Evolutionary conservation across 2,888 invertebrate species (phyloP), one percentile per base, ranked within the genome.

Genomic region (Drosophila cracens): DNA sequence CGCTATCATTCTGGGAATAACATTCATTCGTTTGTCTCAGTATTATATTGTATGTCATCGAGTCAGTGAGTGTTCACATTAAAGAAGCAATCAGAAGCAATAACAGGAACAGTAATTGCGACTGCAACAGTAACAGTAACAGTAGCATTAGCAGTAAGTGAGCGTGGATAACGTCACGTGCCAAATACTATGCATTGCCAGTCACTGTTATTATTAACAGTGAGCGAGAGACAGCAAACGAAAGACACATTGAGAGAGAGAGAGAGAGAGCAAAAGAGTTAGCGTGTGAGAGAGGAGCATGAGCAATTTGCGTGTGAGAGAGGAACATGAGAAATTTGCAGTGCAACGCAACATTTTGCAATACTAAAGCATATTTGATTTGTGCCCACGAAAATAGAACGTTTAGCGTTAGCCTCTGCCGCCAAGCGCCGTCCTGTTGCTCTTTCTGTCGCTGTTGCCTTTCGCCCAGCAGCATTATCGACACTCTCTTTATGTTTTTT

Each of bases 191-290:
- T 61, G 59, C 57, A 70, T 33, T 60, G 29, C 11, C 54, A 54
- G 49, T 8, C 49, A 40, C 56, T 70, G 70, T 74, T 75, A 62
- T 36, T 25, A n/a, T 33, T 74, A 65, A 75, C 70, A 75, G 70
- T 7, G 58, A 27, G 13, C 27, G 54, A 49, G 43, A 48, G 46
- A 33, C 16, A 49, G 11, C 25, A 33, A 46, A 46, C 36, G 38
- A 25, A 21, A 29, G 48, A 25, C 27, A 25, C 21, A 56, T 33
- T 33, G 48, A 16, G 25, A 46, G 46, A 16, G 25, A 13, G 7
- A 5, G 34, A 4, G 34, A 21, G 8, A 16, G 46, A 18, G 48
- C 16, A 0, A 5, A 11, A 18, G 34, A 16, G 56, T 21, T 6
- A 31, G 1, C 43, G 18, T 21, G 31, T 18, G 43, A 31, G 43